Evolutionary conservation across 2,888 invertebrate species (phyloP), one percentile per base, ranked within the genome.

Genomic region (Amblyjoppa fuscipennis): DNA sequence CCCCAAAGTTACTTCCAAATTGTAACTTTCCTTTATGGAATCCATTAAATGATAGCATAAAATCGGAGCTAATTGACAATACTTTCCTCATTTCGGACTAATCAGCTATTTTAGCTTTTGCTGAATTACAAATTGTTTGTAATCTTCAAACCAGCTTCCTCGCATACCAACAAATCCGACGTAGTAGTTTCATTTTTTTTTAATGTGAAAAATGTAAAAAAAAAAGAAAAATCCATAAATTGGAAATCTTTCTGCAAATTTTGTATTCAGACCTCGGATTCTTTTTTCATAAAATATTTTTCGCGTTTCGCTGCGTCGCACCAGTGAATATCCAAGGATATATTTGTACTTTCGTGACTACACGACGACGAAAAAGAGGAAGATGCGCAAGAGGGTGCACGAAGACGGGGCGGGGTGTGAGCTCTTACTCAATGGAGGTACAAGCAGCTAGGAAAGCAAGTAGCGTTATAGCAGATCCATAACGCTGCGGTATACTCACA

Each of bases 401-500:
- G 53, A 38, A 28, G 68, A 73, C 64, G 71, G 80, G 64, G 70
- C 41, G 45, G 66, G 45, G 66, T 70, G 84, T 45, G 49, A 51
- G 82, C 70, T 28, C 79, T 76, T 76, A 49, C 56, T 59, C 31
- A 56, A 71, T 71, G 34, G 51, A 76, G 11, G 74, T 4, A 13
- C 11, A n/a, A 68, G 31, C 45, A 66, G 78, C 59, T 82, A 75
- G 79, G 38, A 76, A 68, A 85, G 71, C 75, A 73, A 85, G 76
- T 76, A 73, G 79, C 79, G 73, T 82, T 81, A 74, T 77, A 73
- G 77, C 68, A 79, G 74, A 88, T 88, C 84, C 88, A 80, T 81
- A 81, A 88, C 80, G 79, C 86, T 78, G 71, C 85, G 59, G 84
- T 70, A 64, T 51, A 53, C 61, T 75, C 53, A 69, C 83, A 20